A percentile compares a stretch with the other conserved stretches of the same genome.
phyloP scores from a whole-genome alignment of 2,113 vertebrate genomes.

The Oncorhynchus clarkii region DNA sequence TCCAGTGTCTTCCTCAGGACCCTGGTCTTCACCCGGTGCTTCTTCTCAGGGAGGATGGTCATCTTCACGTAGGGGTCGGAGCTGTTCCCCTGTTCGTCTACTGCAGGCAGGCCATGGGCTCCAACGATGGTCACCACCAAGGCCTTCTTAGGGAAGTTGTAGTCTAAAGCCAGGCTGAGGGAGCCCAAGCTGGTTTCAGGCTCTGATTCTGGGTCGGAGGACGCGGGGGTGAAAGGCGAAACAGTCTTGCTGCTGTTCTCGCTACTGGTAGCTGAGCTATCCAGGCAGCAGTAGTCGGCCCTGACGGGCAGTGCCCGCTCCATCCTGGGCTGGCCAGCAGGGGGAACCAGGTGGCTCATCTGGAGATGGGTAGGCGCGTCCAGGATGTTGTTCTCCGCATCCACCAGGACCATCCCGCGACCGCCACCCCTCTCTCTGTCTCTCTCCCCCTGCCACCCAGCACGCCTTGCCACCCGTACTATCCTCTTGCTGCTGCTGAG shows the following conservation, averaged over 20 bases:
- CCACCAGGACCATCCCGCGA: conserved; percentile 67
- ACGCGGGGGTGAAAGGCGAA: conserved; percentile 81
- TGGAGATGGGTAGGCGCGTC: conserved; percentile 62
- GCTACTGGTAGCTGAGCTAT: conserved; percentile 80
- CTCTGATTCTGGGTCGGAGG: conserved; percentile 22
- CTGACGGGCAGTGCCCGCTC: conserved; percentile 82
- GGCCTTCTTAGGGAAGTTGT: conserved; percentile 97
- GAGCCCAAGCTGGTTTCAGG: conserved; percentile 77
- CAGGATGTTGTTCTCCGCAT: conserved; percentile 80
- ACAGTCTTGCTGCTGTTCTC: conserved; percentile 71
- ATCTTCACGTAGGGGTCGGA: conserved; percentile 97
- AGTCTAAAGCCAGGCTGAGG: conserved; percentile 91
- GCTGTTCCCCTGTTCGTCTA: conserved; percentile 86
- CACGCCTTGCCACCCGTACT: conserved; percentile 66
- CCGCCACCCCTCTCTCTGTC: conserved; percentile 16
- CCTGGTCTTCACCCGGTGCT: conserved; percentile 93
- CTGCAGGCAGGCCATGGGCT: conserved; percentile 85
- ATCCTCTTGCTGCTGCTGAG: conserved; percentile 90
- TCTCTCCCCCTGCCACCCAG: conserved; percentile 32
- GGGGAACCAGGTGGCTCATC: conserved; percentile 65
- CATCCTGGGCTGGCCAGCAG: conserved; percentile 36
- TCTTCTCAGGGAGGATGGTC: conserved; percentile 95
- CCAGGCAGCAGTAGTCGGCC: conserved; percentile 81
- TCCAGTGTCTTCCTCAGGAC: conserved; percentile 92
- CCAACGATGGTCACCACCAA: conserved; percentile 95